Conservation (phyloP, 2,797 vertebrate species). For the Ctenopoma kingsleyae region DNA sequence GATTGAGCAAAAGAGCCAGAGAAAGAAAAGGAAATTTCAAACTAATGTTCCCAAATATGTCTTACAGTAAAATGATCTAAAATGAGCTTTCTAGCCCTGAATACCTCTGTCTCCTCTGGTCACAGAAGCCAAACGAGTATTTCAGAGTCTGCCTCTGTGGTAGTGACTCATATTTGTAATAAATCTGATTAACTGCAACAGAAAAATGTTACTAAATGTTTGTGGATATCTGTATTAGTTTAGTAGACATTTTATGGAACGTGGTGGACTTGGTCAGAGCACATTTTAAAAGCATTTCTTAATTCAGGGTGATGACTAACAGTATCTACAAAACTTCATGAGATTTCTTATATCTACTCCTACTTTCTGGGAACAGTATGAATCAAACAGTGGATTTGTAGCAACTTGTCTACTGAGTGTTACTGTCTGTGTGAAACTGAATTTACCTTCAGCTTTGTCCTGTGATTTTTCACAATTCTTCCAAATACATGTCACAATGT, state of each 20-base stretch:
- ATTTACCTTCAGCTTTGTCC: background rate
- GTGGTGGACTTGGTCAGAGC: background rate
- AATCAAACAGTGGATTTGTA: background rate
- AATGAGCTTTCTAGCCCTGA: background rate
- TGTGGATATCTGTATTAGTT: background rate
- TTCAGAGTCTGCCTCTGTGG: background rate
- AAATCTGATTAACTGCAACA: background rate
- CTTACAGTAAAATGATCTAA: background rate
- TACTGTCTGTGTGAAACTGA: background rate
- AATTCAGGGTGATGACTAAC: background rate
- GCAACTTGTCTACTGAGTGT: background rate
- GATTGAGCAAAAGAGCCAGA: background rate
- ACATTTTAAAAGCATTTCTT: background rate
- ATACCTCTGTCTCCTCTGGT: background rate
- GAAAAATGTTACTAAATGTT: background rate
- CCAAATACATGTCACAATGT: no score
- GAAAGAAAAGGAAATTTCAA: background rate
- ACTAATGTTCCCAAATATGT: background rate
- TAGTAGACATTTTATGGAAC: background rate
- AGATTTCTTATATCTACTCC: background rate
- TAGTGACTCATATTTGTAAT: background rate
- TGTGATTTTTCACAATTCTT: background rate
- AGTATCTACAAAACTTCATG: background rate
- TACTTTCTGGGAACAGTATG: background rate
- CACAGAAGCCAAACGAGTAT: background rate